Conservation (phyloP, 2,113 vertebrate genomes). For the Petrocephalus zakoni region DNA sequence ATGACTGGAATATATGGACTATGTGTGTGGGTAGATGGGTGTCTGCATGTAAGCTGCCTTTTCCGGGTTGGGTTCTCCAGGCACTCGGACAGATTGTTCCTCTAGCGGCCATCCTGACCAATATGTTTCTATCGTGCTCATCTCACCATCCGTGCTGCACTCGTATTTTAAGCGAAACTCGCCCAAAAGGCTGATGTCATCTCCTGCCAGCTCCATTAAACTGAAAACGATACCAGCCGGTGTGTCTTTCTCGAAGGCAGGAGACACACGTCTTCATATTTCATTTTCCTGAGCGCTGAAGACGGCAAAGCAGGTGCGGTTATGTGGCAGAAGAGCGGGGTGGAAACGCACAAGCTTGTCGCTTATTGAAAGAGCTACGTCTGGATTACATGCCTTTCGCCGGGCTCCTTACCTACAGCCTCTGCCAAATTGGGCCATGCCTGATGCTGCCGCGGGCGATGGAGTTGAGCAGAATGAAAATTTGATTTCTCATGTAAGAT, state of each 20-base stretch:
- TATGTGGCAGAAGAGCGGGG: background rate
- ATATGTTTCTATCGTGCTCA: background rate
- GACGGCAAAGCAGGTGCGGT: background rate
- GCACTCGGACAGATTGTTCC: background rate
- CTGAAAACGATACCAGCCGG: background rate
- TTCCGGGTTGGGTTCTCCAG: background rate
- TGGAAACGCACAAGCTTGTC: background rate
- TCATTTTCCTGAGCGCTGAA: background rate
- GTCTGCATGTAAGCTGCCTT: background rate
- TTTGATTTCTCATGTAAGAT: background rate
- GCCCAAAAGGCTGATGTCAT: conserved; percentile 4
- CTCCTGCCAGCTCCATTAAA: background rate
- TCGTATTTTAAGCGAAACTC: background rate
- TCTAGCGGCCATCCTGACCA: background rate
- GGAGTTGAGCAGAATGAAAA: background rate
- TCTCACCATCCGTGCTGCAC: background rate
- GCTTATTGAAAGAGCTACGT: background rate
- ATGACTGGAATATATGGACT: background rate
- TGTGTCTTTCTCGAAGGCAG: background rate
- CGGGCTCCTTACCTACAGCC: background rate
- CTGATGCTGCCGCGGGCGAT: background rate
- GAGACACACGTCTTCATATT: background rate
- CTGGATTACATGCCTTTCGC: background rate
- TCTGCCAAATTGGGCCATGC: background rate
- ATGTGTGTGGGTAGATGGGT: no score